phyloP scores from a whole-genome alignment of 2,797 vertebrate species.

The Schizothorax lantsangensis region DNA sequence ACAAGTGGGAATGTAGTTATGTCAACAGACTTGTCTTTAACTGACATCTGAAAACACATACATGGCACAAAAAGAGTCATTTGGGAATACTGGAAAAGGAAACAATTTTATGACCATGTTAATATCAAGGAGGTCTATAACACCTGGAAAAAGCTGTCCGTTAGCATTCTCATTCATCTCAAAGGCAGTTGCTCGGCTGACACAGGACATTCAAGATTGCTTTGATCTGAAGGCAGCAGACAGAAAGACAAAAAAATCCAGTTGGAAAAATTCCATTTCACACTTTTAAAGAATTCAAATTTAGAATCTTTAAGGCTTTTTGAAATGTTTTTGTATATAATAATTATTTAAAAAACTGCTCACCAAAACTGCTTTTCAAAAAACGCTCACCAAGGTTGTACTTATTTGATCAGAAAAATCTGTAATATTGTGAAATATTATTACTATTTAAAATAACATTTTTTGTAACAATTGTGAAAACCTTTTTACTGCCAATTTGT shows the following conservation, averaged over 20 bases:
- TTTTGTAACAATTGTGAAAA: background rate
- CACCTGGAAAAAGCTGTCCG: background rate
- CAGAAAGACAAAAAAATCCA: background rate
- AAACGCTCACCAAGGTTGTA: background rate
- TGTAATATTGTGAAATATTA: background rate
- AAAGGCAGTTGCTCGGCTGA: background rate
- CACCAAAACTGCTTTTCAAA: background rate
- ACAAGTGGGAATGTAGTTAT: conserved; percentile 1
- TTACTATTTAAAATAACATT: background rate
- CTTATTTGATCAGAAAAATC: background rate
- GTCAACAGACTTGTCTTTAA: conserved; percentile 35
- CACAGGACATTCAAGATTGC: background rate
- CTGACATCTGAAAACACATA: conserved; percentile 25
- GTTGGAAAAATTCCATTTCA: background rate
- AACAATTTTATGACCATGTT: conserved; percentile 4
- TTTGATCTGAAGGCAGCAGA: background rate
- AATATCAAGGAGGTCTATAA: conserved; percentile 1
- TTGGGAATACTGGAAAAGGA: conserved; percentile 6
- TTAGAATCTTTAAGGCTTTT: background rate
- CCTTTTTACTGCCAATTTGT: background rate
- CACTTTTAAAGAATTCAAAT: background rate
- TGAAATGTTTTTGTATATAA: background rate
- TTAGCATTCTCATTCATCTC: background rate
- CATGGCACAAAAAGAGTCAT: conserved; percentile 1
- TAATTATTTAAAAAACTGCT: background rate